A percentile compares a stretch with the other conserved stretches of the same genome.
These are phyloP conservation scores for Taenaris catops DNA, from an alignment of 2,888 invertebrate species.

Conservation along the genomic window DNA sequence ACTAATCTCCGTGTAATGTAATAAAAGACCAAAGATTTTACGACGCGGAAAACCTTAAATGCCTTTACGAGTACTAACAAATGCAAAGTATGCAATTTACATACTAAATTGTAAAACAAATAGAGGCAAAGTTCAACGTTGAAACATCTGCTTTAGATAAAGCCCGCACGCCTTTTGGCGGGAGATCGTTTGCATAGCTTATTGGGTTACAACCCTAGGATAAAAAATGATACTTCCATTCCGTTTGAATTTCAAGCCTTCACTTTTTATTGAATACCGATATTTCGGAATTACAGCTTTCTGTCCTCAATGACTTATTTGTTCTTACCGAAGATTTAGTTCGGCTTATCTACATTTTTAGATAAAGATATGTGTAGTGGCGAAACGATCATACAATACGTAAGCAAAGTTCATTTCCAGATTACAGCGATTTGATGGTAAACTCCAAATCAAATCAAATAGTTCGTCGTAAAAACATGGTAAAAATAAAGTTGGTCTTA, in stretches of 20 bases:
- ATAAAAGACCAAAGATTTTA: conserved; percentile 19
- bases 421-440: too few relatives aligned
- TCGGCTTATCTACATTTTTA: too few relatives aligned
- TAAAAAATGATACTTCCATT: conserved; percentile 7
- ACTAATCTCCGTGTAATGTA: conserved; percentile 19
- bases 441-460: too few relatives aligned
- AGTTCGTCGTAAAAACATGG: too few relatives aligned
- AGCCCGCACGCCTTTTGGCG: conserved; percentile 2
- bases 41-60: conserved; percentile 19
- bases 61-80: conserved; percentile 10
- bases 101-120: conserved; percentile 18
- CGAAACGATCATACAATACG: too few relatives aligned
- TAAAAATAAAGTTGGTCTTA: too few relatives aligned
- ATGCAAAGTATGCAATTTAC: conserved; percentile 16
- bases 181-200: conserved; percentile 19
- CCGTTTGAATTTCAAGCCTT: neutral
- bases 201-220: conserved; percentile 4
- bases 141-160: conserved; percentile 13
- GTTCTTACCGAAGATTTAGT: too few relatives aligned
- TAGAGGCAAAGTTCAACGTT: conserved; percentile 15
- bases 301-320: too few relatives aligned
- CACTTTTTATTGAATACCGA: too few relatives aligned
- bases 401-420: too few relatives aligned
- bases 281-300: too few relatives aligned
- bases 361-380: too few relatives aligned